Evolutionary conservation across 2,888 invertebrate genomes (phyloP).

Genomic region (Hydropsyche betteni): DNA sequence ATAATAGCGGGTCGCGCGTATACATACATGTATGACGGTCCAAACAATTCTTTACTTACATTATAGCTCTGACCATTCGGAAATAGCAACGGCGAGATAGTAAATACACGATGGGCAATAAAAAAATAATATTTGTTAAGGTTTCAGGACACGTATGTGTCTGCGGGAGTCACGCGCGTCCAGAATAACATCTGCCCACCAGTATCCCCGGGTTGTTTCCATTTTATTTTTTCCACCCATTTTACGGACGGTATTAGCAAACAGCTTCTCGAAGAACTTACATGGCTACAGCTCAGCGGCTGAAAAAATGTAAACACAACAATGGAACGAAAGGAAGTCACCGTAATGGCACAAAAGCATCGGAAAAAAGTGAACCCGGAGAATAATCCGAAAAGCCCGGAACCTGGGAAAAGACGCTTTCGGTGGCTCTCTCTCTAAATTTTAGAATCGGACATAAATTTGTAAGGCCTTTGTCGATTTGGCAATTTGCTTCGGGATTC

Average conservation of each 20-base stretch:
- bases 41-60: constrained; percentile 39
- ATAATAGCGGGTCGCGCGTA: neutral
- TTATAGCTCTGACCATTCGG: constrained; percentile 39
- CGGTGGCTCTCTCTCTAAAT: neutral
- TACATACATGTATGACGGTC: constrained; percentile 31
- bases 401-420: neutral
- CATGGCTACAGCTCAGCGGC: constrained; percentile 22
- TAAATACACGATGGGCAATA: constrained; percentile 42
- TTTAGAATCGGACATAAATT: no score
- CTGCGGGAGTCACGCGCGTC: constrained; percentile 42
- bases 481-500: no score
- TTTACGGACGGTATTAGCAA: constrained; percentile 26
- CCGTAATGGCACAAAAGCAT: constrained; percentile 17
- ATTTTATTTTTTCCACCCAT: constrained; percentile 30
- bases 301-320: constrained; percentile 33
- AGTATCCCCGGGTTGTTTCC: constrained; percentile 27
- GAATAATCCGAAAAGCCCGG: constrained; percentile 12
- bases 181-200: constrained; percentile 44
- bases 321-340: neutral
- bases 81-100: constrained; percentile 39
- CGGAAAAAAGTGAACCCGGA: neutral
- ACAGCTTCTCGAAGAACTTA: constrained; percentile 32
- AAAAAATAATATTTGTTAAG: constrained; percentile 45
- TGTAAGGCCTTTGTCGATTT: no score
- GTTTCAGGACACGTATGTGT: constrained; percentile 45